phyloP scores from a whole-genome alignment of 2,113 vertebrate species.

The Cebus imitator region DNA sequence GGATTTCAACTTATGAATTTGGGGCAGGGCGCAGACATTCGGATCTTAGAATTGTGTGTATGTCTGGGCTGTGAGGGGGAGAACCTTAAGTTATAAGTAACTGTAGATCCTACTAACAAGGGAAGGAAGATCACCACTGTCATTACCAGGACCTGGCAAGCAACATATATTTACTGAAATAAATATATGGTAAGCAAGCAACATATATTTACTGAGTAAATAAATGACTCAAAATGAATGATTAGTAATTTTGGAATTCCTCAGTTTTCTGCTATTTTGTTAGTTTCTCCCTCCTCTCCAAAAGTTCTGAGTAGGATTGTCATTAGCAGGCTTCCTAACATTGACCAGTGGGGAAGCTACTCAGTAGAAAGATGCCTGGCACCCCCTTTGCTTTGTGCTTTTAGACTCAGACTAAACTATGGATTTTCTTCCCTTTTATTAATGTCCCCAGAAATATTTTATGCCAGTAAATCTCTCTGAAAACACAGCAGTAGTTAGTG shows the following conservation, averaged over 20 bases:
- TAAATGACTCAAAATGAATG: neutral
- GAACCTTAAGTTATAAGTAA: neutral
- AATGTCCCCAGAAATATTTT: constrained; percentile 8
- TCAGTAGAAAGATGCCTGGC: neutral
- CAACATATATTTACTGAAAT: neutral
- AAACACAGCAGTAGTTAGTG: neutral
- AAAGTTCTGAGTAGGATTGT: neutral
- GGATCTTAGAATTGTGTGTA: neutral
- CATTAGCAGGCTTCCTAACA: neutral
- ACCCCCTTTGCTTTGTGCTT: neutral
- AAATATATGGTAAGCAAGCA: neutral
- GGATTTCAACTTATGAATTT: neutral
- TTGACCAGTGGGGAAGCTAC: neutral
- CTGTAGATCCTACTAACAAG: neutral
- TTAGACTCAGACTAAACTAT: neutral
- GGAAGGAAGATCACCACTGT: neutral
- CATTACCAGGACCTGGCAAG: neutral
- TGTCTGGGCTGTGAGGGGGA: neutral
- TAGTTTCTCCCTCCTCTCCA: neutral
- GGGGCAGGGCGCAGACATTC: neutral
- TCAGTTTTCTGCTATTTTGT: neutral
- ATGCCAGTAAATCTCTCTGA: constrained; percentile 31
- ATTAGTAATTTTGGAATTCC: neutral
- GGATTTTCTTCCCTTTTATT: constrained; percentile 41
- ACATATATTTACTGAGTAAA: neutral